Evolutionary conservation across 2,797 vertebrate species (phyloP).

Genomic region (Lepus townsendii): DNA sequence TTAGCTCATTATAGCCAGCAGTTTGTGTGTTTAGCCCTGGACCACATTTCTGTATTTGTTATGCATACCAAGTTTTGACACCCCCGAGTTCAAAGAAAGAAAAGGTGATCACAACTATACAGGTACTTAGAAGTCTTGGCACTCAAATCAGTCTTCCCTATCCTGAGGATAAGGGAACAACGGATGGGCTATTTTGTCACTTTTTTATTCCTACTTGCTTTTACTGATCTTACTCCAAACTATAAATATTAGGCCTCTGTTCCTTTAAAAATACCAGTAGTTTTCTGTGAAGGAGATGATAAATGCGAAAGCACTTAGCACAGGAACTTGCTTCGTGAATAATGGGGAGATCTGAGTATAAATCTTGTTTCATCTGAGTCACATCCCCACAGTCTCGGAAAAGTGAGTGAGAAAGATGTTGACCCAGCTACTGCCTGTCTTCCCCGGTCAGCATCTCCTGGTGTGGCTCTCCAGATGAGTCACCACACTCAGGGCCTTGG

Average conservation of each 20-base stretch:
- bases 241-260: neutral
- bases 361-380: neutral
- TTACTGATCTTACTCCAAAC: neutral
- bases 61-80: neutral
- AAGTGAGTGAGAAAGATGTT: neutral
- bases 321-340: neutral
- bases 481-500: neutral
- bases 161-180: neutral
- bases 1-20: neutral
- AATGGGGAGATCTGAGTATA: slow-evolving; percentile 9
- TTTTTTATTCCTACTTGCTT: slow-evolving; percentile 15
- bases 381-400: neutral
- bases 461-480: neutral
- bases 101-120: neutral
- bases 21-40: neutral
- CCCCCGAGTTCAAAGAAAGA: neutral
- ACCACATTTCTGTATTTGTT: neutral
- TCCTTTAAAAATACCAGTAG: slow-evolving; percentile 6
- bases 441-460: neutral
- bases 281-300: neutral
- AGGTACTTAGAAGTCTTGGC: neutral
- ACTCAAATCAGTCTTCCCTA: neutral
- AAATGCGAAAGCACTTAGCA: neutral
- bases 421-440: neutral
- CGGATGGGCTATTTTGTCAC: neutral